Evolutionary conservation across 2,113 vertebrate genomes (phyloP).

Genomic region (Hippoglossus stenolepis): DNA sequence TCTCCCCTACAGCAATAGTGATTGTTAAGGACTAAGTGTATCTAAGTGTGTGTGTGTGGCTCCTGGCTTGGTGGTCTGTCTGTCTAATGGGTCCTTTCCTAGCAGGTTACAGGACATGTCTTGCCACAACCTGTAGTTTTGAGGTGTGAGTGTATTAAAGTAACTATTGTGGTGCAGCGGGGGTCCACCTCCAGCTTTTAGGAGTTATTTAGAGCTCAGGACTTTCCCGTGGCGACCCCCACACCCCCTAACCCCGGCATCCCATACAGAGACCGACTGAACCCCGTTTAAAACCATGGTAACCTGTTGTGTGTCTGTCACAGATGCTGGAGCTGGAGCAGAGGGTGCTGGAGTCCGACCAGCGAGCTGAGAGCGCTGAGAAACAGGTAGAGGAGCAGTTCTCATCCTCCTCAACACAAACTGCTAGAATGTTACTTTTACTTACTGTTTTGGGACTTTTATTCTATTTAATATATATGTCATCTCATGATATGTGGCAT

Average conservation of each 20-base stretch:
- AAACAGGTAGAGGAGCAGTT: constrained; percentile 85
- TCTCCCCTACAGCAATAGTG: not conserved
- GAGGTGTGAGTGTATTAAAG: constrained; percentile 16
- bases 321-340: constrained; percentile 97
- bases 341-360: constrained; percentile 90
- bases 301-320: constrained; percentile 33
- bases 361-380: constrained; percentile 91
- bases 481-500: no score
- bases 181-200: no score
- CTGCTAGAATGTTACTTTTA: no score
- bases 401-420: not conserved
- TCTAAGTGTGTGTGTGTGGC: constrained; percentile 3
- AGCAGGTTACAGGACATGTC: constrained; percentile 12
- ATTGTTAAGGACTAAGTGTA: constrained; percentile 31
- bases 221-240: constrained; percentile 20
- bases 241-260: not conserved
- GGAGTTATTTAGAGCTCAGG: constrained; percentile 4
- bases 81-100: not conserved
- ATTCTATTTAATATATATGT: no score
- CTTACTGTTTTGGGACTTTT: no score
- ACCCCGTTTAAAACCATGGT: constrained; percentile 1
- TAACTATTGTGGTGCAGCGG: constrained; percentile 1
- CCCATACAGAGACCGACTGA: not conserved
- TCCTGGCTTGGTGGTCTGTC: constrained; percentile 14
- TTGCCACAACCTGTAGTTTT: constrained; percentile 22